Evolutionary conservation across 1,140 invertebrate species (phyloP), one percentile per base, ranked within the genome.

Genomic region (Caerostris darwini): DNA sequence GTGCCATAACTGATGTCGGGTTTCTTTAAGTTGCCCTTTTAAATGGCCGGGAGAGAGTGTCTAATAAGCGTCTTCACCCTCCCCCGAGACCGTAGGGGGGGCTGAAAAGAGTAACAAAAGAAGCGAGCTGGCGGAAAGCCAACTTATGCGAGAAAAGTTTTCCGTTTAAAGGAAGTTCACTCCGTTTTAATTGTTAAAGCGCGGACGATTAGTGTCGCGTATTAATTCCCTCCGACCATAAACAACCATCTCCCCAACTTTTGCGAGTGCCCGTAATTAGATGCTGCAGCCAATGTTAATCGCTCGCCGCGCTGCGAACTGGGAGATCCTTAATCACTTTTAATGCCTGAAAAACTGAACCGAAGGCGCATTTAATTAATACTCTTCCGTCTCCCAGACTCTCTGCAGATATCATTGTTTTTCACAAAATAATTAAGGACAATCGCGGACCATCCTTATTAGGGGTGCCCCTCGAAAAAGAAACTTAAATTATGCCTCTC

Each of bases 141-240:
- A 93, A 93, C 56, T 34, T 92, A 17, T n/a, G 50, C 56, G 91
- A 86, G 64, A 67, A 71, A 71, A 87, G 77, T 69, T 58, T 71
- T 69, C 61, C 61, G 17, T 82, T 71, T 71, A 69, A 83, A 86
- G 83, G 10, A 69, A 69, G 87, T 85, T 64, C 64, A 87, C 61
- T 77, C 67, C 59, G 90, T 50, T 92, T 93, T 93, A 93, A 93
- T 93, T 93, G 92, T 87, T 57, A 64, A 64, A 93, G 81, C 83
- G 92, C 83, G 54, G 34, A 67, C 92, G 92, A 93, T 86, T 71
- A 93, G 92, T 87, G 92, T 93, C 61, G 83, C 92, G 92, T 86
- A 93, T 93, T 93, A 93, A 93, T 93, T 93, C 92, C 77, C 87
- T 93, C 85, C 83, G 71, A 86, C 92, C 92, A 93, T 93, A 93